These are phyloP conservation scores for Hybognathus amarus DNA, from an alignment of 2,797 vertebrate genomes.

Conservation along the genomic window DNA sequence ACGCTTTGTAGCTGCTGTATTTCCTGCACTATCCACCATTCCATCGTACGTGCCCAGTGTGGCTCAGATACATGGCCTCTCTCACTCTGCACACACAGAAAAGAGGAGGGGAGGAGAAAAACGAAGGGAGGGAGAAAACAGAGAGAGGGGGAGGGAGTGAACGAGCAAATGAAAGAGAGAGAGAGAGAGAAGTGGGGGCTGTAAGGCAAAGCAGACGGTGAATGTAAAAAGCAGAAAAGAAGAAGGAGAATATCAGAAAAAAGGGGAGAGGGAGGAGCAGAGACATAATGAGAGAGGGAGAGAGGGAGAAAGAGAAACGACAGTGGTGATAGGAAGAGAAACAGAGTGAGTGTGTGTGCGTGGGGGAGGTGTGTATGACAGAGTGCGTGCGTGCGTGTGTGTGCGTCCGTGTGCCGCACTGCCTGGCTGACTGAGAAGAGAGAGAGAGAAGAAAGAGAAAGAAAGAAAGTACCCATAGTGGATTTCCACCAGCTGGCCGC, in stretches of 20 bases:
- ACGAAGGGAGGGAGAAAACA: constrained; percentile 69
- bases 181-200: constrained; percentile 71
- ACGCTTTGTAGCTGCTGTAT: constrained; percentile 57
- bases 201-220: constrained; percentile 76
- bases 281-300: constrained; percentile 82
- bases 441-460: constrained; percentile 61
- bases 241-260: constrained; percentile 81
- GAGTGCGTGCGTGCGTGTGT: constrained; percentile 46
- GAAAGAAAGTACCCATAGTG: constrained; percentile 56
- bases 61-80: constrained; percentile 87
- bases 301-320: constrained; percentile 77
- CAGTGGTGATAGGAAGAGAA: constrained; percentile 72
- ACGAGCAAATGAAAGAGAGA: constrained; percentile 52
- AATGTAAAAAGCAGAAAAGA: constrained; percentile 75
- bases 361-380: constrained; percentile 58
- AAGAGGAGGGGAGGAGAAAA: constrained; percentile 73
- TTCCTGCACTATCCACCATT: constrained; percentile 82
- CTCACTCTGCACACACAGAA: constrained; percentile 78
- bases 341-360: constrained; percentile 63
- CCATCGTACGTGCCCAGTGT: constrained; percentile 84
- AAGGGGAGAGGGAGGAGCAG: constrained; percentile 81
- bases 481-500: constrained; percentile 63
- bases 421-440: constrained; percentile 66
- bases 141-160: constrained; percentile 68
- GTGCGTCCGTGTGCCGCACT: constrained; percentile 55